Base-by-base conservation (phyloP, 2,113 vertebrate genomes). In the Sinocyclocheilus rhinocerous region DNA sequence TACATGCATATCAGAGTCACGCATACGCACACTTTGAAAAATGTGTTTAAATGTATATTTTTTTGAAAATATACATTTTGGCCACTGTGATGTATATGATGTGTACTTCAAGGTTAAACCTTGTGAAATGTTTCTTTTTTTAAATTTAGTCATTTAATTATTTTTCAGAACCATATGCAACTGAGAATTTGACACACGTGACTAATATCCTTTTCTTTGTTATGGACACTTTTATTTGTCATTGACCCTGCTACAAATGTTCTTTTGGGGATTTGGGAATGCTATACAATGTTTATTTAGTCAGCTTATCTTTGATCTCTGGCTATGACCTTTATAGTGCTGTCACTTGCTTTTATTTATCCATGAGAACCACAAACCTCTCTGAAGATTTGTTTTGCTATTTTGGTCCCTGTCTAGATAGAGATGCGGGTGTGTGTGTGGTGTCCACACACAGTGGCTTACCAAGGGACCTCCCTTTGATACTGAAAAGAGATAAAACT, bases 381-480 rank as follows among this genome's bases (percentile, higher is more conserved):
- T 72, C 73, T 61, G 15, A 70, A 72, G 50, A 70, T 76, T 81
- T 45, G 16, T 52, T 81, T 42, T 70, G 36, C 57, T 76, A 76
- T 81, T 81, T 76, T 33, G 22, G 55, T 65, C 69, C 9, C 4
- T 26, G 10, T 24, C 55, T 39, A n/a, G 20, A 39, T 36, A n/a
- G 20, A 39, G 33, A 57, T 45, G 39, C 7, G 8, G 9, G 48
- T 52, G n/a, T 52, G 24, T 70, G 45, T 77, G 59, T 63, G 50
- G 59, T 65, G 57, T 63, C 20, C 55, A 18, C 50, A 57, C 26
- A 55, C 24, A 52, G 75, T 48, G 13, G 33, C 8, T 82, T 9
- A 8, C 15, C 59, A 26, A 26, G 26, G 42, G 67, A 36, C 29
- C 26, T 83, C 33, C 81, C 22, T 42, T 83, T 72, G 18, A 82